Base-by-base conservation (phyloP, 2,888 invertebrate species). In the Scrobipalpa costella region DNA sequence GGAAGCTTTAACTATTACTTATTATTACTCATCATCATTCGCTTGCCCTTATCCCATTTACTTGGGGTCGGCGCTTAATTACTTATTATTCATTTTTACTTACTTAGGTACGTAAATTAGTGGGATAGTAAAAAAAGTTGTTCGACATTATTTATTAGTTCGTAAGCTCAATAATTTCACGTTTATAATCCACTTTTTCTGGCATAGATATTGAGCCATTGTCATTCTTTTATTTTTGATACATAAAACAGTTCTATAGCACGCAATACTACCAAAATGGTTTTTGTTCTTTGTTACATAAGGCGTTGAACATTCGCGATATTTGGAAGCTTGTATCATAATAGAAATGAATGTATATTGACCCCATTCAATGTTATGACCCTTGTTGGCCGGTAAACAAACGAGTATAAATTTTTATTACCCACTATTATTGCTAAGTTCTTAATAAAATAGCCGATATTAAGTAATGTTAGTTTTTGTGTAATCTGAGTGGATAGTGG, bases 301-400 rank as follows among this genome's bases (percentile, higher is more conserved):
- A 19, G 21, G 17, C 50, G 17, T 21, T 50, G 50, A 50, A 8
- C 50, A 0, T 50, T 17, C 7, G 15, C 49, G 2, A 17, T 50
- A 50, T 50, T 50, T 7, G 50, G 21, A 50, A 50, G 21, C 50
- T 50, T 50, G 19, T 21, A 9, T 19, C 11, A 50, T 50, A 50
- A 50, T 50, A 50, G 8, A 21, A 50, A 50, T 21, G 50, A 50
- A 50, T 19, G 50, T 15, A 50, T 50, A 50, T 50, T 21, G 50
- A 21, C 50, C 50, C 50, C 50, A 21, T 50, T 50, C 50, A 50
- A 11, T 50, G 50, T 50, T 21, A 50, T 11, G 21, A 17, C 50
- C 21, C 19, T 50, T 50, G 50, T 50, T 50, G 50, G 50, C 21
- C 50, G 50, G 50, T 50, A 21, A 50, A 11, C 50, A 50, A 50